These are phyloP conservation scores for Anomalospiza imberbis DNA, from an alignment of 2,797 vertebrate genomes.

Conservation along the genomic window DNA sequence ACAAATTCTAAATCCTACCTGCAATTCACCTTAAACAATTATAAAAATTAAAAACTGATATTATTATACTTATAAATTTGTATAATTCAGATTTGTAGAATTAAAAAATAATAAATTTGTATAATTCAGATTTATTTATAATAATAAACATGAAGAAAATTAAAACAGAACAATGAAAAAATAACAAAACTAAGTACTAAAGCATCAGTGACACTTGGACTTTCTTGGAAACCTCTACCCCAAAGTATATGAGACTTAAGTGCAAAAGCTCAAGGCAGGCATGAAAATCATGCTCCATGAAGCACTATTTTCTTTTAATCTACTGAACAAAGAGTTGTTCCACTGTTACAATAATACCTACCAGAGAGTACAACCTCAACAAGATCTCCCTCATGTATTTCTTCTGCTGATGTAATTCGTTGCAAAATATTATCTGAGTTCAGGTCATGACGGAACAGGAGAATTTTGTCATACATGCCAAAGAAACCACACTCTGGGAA, in stretches of 20 bases:
- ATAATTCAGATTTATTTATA: not conserved
- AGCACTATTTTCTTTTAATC: not conserved
- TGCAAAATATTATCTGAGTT: constrained; percentile 97
- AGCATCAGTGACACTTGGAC: not conserved
- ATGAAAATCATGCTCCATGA: not conserved
- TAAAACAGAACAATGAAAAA: not conserved
- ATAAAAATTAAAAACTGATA: not conserved
- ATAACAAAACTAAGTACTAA: not conserved
- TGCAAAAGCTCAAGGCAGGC: not conserved
- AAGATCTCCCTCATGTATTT: constrained; percentile 89
- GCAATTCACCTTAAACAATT: not conserved
- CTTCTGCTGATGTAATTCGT: constrained; percentile 90
- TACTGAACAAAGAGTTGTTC: not conserved
- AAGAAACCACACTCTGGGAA: constrained; percentile 98
- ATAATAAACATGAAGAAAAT: not conserved
- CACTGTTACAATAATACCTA: constrained; percentile 62
- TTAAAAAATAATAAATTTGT: not conserved
- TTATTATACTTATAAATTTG: not conserved
- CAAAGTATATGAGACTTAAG: not conserved
- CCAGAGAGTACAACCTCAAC: constrained; percentile 91
- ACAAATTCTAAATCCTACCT: not conserved
- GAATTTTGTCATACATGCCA: constrained; percentile 99
- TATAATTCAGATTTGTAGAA: not conserved
- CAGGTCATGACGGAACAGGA: constrained; percentile 95
- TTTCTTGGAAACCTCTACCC: not conserved